These are phyloP conservation scores for Acanthornis magna DNA, from an alignment of 2,797 vertebrate genomes.

Conservation along the genomic window DNA sequence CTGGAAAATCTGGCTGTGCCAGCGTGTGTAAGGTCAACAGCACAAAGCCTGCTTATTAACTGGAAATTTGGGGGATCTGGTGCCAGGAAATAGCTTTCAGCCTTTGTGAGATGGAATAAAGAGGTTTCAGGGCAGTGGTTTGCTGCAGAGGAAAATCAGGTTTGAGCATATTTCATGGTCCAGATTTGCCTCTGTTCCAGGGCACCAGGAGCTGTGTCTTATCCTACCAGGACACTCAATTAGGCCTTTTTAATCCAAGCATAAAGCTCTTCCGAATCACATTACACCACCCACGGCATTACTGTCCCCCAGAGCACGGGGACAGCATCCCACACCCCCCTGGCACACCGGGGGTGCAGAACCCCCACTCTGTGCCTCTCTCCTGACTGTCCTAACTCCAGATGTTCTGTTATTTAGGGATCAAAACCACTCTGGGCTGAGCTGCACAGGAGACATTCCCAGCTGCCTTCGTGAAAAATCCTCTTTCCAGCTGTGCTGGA, in stretches of 20 bases:
- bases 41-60: slow-evolving; percentile 63
- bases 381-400: background rate
- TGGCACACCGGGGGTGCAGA: background rate
- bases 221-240: background rate
- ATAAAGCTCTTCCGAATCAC: background rate
- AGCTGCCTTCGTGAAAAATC: background rate
- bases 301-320: background rate
- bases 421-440: background rate
- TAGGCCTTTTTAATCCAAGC: background rate
- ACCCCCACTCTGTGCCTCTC: rapidly evolving
- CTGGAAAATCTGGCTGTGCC: slow-evolving; percentile 40
- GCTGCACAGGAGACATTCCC: background rate
- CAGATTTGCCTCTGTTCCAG: background rate
- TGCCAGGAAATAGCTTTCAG: slow-evolving; percentile 55
- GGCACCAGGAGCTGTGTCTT: background rate
- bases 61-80: slow-evolving; percentile 44
- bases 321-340: rapidly evolving
- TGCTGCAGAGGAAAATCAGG: background rate
- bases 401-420: background rate
- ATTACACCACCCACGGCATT: rapidly evolving
- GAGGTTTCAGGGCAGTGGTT: slow-evolving; percentile 38
- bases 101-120: slow-evolving; percentile 40
- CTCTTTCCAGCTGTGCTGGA: background rate
- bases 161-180: background rate
- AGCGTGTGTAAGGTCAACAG: slow-evolving; percentile 44